These are phyloP conservation scores for Cephus pulcher DNA, from an alignment of 2,888 invertebrate species.

Conservation along the genomic window DNA sequence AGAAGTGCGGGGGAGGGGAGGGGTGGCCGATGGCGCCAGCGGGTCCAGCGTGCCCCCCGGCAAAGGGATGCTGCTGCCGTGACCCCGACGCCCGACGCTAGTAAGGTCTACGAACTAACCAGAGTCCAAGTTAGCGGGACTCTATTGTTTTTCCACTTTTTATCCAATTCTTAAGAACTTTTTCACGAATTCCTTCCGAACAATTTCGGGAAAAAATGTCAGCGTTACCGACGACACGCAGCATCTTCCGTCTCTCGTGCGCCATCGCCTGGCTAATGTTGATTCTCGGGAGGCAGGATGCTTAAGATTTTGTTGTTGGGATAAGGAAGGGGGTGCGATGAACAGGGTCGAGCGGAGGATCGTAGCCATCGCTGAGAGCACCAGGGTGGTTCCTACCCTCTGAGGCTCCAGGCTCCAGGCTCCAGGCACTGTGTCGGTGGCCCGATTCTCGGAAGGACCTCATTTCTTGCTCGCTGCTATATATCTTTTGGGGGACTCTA, in stretches of 20 bases:
- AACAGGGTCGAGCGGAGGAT: constrained; percentile 17
- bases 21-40: constrained; percentile 48
- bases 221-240: no score
- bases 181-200: no score
- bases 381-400: constrained; percentile 63
- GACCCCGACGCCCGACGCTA: constrained; percentile 25
- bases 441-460: constrained; percentile 67
- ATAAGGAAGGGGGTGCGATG: no score
- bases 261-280: not conserved
- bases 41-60: constrained; percentile 38
- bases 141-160: no score
- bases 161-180: no score
- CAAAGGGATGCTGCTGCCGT: constrained; percentile 34
- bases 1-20: constrained; percentile 12
- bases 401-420: constrained; percentile 28
- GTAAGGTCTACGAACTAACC: not conserved
- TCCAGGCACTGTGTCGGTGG: constrained; percentile 61
- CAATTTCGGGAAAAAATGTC: no score
- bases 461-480: constrained; percentile 65
- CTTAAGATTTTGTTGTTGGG: no score
- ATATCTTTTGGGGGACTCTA: constrained; percentile 58
- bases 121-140: no score
- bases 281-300: no score
- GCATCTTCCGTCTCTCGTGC: not conserved
- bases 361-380: constrained; percentile 38